Evolutionary conservation across 2,113 vertebrate species (phyloP), one percentile per base, ranked within the genome.

Genomic region (Maylandia zebra): DNA sequence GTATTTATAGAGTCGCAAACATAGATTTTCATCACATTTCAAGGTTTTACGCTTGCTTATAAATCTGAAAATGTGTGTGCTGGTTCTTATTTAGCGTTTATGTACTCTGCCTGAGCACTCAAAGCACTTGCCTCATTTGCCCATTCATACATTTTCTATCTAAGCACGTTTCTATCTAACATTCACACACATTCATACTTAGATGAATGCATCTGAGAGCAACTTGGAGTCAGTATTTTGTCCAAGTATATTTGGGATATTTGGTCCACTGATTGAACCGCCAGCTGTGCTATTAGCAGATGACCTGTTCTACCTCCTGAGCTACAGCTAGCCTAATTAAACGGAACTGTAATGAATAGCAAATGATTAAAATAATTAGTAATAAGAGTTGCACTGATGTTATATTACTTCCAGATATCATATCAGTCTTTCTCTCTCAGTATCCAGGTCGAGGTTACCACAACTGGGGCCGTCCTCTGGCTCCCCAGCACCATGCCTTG

Each of bases 391-490:
- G 38, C 59, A 19, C 11, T 19, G 24, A 22, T 66, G 14, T n/a
- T 64, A 5, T 55, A 81, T 17, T 22, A 74, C 13, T 30, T 74
- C 45, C 27, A 78, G 27, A 32, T 50, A 34, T 78, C 17, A 78
- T 32, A 50, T 34, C 30, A 50, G 45, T 52, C 27, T 50, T 83
- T 1, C 5, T 92, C 5, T 87, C 71, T 85, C 95, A 99, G 98
- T 97, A 96, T 88, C 96, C 97, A 83, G 97, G 97, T 38, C 97
- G 96, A 80, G 95, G 96, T 84, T 98, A 97, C 0, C 96, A 98
- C 41, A 97, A 97, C 48, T 99, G 98, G 98, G 96, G 97, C 48
- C 96, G 95, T 86, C 94, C 96, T 0, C 83, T 93, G 32, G 43
- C 89, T 8, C 88, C 90, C 0, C 90, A 94, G 3, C 89, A 92